These are phyloP conservation scores for Loriculus beryllinus DNA, from an alignment of 2,797 vertebrate species.

Conservation along the genomic window DNA sequence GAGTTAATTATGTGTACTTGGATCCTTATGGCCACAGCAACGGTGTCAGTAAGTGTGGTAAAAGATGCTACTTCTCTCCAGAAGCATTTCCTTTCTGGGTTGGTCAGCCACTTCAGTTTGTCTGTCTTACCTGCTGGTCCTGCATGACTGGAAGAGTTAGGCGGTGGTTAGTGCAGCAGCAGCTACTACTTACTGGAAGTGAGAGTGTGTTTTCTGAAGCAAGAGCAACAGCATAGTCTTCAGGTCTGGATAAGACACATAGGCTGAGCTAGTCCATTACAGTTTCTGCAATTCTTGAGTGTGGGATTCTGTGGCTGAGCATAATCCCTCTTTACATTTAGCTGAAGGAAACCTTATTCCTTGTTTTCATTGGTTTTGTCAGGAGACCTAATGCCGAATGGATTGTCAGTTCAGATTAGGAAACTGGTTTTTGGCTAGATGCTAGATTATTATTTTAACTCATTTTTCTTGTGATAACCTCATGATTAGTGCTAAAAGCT, in stretches of 20 bases:
- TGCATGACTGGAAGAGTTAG: background rate
- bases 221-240: background rate
- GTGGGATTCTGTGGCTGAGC: background rate
- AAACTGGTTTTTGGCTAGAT: background rate
- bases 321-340: background rate
- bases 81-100: background rate
- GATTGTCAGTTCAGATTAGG: background rate
- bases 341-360: background rate
- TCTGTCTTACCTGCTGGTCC: background rate
- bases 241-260: background rate
- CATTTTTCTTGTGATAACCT: background rate
- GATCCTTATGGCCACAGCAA: background rate
- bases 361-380: background rate
- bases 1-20: background rate
- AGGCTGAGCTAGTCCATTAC: background rate
- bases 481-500: rapidly evolving
- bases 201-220: background rate
- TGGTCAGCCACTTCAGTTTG: background rate
- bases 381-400: background rate
- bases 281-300: background rate
- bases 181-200: background rate
- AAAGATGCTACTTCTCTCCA: background rate
- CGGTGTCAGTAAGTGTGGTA: background rate
- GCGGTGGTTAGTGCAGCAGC: background rate
- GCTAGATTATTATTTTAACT: background rate